These are phyloP conservation scores for Neofelis nebulosa DNA, from an alignment of 2,113 vertebrate genomes.

Conservation along the genomic window DNA sequence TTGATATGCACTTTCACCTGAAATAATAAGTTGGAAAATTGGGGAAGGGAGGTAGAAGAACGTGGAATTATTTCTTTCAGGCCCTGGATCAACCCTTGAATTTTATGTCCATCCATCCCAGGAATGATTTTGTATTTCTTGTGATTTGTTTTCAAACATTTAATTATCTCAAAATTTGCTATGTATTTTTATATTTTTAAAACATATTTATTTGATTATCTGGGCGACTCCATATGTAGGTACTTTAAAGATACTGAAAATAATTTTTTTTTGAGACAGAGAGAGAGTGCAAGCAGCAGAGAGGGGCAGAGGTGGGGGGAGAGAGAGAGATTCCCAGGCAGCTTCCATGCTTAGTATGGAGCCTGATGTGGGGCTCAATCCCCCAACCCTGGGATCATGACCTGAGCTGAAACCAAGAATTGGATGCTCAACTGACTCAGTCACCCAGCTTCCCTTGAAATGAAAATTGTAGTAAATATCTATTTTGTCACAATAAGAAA, in stretches of 20 bases:
- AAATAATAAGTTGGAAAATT: background rate
- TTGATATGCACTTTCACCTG: background rate
- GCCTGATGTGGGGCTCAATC: too few species aligned
- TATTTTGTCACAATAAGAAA: background rate
- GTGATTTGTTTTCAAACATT: background rate
- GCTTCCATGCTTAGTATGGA: too few species aligned
- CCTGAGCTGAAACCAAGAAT: too few species aligned
- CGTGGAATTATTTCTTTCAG: background rate
- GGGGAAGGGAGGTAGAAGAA: accelerated
- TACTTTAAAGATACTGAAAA: background rate
- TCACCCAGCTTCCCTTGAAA: background rate
- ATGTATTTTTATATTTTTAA: background rate
- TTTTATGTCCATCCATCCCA: background rate
- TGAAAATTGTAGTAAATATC: background rate
- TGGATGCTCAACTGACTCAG: too few species aligned
- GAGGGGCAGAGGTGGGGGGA: too few species aligned
- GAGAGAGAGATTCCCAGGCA: too few species aligned
- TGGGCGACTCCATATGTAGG: background rate
- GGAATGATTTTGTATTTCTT: background rate
- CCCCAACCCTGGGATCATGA: too few species aligned
- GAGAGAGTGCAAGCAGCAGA: too few species aligned
- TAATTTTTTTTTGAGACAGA: too few species aligned
- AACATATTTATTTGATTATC: background rate
- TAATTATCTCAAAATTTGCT: background rate
- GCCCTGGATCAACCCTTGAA: background rate